Base-by-base conservation (phyloP, 1,140 invertebrate species). In the Thrips palmi region DNA sequence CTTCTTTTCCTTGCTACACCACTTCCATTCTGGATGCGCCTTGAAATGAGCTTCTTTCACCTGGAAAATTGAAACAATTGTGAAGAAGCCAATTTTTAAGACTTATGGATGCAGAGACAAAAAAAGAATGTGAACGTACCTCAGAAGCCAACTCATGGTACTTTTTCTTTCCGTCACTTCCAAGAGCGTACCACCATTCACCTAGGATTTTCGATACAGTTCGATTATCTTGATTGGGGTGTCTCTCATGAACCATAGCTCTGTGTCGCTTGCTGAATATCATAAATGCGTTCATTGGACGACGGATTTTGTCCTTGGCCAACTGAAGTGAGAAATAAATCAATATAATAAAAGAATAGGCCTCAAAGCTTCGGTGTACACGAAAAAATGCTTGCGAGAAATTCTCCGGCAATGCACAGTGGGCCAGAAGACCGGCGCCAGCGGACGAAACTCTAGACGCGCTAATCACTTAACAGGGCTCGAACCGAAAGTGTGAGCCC, bases 241-340 rank as follows among this genome's bases (percentile, higher is more conserved):
- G 84, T 49, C 78, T 63, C 56, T 93, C 81, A 57, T 98, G 94
- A 23, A 97, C 93, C 40, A 94, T 60, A 21, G 87, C 79, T 14
- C 94, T 71, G 62, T 98, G 92, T 15, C 89, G 71, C 62, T 97
- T 97, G 19, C 89, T 96, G 59, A 98, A 98, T 51, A 98, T 97
- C 92, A 98, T 98, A 63, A 98, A 98, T 23, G 93, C 92, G 68
- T 97, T 97, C 93, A 97, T 97, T 6, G 93, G 93, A 34, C 93
- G 67, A 12, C 92, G 68, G 46, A 97, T 93, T 49, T 87, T 70
- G 43, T 78, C 72, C 52, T 82, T 84, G 47, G 4, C 24, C 12
- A 68, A 67, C 73, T 75, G 54, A 24, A 51, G 53, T 45, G 43
- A 50, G 35, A 38, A 42, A 47, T 37, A 41, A 33, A 1, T 25